Evolutionary conservation across 1,140 invertebrate genomes (phyloP).

Genomic region (Phortica variegata): DNA sequence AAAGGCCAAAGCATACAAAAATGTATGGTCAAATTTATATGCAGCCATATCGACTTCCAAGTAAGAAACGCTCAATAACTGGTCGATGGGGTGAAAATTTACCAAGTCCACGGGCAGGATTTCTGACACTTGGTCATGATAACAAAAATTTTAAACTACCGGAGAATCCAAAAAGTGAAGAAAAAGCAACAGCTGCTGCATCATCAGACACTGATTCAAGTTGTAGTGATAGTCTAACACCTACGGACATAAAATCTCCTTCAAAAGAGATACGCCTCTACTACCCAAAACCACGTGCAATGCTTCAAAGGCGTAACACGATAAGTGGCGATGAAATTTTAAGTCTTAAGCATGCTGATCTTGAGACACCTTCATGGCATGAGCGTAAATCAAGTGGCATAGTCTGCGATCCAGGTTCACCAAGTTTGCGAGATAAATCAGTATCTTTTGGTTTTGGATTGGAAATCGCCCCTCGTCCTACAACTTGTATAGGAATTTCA

Average conservation of each 20-base stretch:
- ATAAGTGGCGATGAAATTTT: slow-evolving; percentile 69
- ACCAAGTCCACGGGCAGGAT: slow-evolving; percentile 66
- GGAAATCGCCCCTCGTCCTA: slow-evolving; percentile 66
- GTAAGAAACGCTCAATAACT: slow-evolving; percentile 69
- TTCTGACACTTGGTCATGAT: slow-evolving; percentile 65
- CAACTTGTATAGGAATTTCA: slow-evolving; percentile 65
- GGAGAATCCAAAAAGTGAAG: slow-evolving; percentile 44
- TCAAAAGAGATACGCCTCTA: slow-evolving; percentile 63
- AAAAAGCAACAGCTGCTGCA: slow-evolving; percentile 27
- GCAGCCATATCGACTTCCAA: slow-evolving; percentile 74
- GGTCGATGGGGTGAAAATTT: slow-evolving; percentile 69
- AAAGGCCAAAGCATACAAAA: slow-evolving; percentile 79
- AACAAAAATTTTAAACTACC: slow-evolving; percentile 60
- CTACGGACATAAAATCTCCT: slow-evolving; percentile 38
- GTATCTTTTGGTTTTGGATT: slow-evolving; percentile 72
- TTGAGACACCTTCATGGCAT: slow-evolving; percentile 39
- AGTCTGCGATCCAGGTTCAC: slow-evolving; percentile 52
- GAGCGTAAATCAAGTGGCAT: slow-evolving; percentile 31
- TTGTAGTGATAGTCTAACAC: slow-evolving; percentile 53
- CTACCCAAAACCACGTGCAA: slow-evolving; percentile 71
- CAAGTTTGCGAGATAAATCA: slow-evolving; percentile 64
- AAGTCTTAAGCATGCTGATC: slow-evolving; percentile 32
- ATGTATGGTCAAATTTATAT: slow-evolving; percentile 81
- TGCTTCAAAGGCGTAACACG: slow-evolving; percentile 79
- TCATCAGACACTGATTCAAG: slow-evolving; percentile 55